Conservation (phyloP, 2,797 vertebrate species). For the Hydrolagus colliei region DNA sequence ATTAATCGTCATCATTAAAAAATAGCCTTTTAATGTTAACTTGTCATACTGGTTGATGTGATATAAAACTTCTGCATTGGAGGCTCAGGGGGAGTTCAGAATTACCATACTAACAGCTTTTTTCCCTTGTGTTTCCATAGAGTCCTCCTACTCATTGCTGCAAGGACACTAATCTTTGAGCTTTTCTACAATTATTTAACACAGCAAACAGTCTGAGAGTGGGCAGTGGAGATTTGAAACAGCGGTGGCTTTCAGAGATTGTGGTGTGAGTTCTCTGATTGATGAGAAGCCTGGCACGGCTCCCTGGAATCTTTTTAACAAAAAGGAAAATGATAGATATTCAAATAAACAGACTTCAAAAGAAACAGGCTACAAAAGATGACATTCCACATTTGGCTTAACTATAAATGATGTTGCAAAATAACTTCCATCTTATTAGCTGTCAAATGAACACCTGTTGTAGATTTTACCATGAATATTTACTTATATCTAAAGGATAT, state of each 20-base stretch:
- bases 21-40: constrained; percentile 15
- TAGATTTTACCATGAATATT: neutral
- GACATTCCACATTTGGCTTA: neutral
- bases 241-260: neutral
- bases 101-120: constrained; percentile 6
- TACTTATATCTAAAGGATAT: neutral
- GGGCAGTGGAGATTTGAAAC: neutral
- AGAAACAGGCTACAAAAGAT: no score
- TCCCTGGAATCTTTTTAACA: neutral
- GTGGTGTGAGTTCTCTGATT: neutral
- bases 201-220: constrained; percentile 2
- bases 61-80: neutral
- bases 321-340: neutral
- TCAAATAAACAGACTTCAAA: no score
- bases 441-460: neutral
- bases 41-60: neutral
- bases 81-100: neutral
- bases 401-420: neutral
- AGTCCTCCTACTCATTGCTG: neutral
- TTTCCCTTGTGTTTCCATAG: constrained; percentile 22
- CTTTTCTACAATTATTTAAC: constrained; percentile 17
- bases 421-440: neutral
- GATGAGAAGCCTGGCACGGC: neutral
- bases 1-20: constrained; percentile 10
- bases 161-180: constrained; percentile 1